These are phyloP conservation scores for Scaptomyza reducta DNA, from an alignment of 2,888 invertebrate species.

Conservation along the genomic window DNA sequence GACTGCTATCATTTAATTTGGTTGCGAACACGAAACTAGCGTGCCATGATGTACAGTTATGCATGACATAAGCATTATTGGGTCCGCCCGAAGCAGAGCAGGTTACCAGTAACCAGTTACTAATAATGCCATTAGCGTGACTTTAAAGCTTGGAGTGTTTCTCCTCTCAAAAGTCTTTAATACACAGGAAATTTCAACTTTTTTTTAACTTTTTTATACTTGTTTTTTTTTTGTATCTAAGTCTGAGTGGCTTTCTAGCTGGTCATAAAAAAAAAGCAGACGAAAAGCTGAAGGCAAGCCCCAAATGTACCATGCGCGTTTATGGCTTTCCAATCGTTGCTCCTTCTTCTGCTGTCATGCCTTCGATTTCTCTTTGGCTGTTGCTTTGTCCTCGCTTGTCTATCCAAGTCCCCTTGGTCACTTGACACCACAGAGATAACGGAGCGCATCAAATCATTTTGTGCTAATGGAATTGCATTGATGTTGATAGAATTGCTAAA, in stretches of 20 bases:
- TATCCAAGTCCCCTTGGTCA: conserved; percentile 31
- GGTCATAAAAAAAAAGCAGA: conserved; percentile 44
- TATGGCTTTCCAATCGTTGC: conserved; percentile 73
- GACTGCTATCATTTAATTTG: conserved; percentile 58
- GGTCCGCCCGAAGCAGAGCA: conserved; percentile 7
- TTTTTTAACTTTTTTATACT: background rate
- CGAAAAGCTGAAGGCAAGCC: conserved; percentile 25
- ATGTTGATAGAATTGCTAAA: conserved; percentile 73
- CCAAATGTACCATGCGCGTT: conserved; percentile 41
- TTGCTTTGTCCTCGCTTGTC: conserved; percentile 28
- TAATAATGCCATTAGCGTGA: conserved; percentile 18
- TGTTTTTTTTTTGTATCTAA: conserved; percentile 5
- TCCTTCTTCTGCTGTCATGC: conserved; percentile 23
- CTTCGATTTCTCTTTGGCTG: background rate
- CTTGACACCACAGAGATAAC: conserved; percentile 46
- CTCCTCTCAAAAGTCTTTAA: background rate
- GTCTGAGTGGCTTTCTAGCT: conserved; percentile 31
- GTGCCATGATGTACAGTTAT: conserved; percentile 2
- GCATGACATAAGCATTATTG: too few species aligned
- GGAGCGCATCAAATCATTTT: conserved; percentile 76
- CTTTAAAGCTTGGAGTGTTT: background rate
- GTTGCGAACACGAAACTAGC: background rate
- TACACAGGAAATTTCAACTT: background rate
- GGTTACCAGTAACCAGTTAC: conserved; percentile 22
- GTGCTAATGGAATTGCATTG: conserved; percentile 79